Percentiles rank a stretch among this genome's conserved stretches.
These are phyloP conservation scores for Orchestia grillus DNA, from an alignment of 1,140 invertebrate species.

Conservation along the genomic window DNA sequence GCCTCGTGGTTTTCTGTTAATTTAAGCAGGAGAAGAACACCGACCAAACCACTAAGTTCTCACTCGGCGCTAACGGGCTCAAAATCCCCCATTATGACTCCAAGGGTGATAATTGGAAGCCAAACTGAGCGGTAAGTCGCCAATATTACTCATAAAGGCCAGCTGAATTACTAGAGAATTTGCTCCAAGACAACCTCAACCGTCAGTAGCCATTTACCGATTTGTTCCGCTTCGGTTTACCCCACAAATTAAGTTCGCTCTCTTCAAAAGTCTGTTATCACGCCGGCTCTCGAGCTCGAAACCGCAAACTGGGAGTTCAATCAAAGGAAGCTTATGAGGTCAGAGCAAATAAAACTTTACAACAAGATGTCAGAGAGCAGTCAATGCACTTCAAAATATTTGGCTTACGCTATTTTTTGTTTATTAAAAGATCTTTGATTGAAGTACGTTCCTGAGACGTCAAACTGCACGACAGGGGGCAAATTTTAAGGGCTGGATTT, in stretches of 20 bases:
- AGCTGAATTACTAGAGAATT: not conserved
- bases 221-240: not conserved
- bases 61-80: not conserved
- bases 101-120: not conserved
- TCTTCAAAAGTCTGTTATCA: conserved; percentile 1
- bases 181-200: not conserved
- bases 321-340: not conserved
- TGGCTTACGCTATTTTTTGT: not conserved
- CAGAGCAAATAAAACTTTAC: not conserved
- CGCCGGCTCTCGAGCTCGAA: not conserved
- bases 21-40: not conserved
- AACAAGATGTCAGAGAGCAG: not conserved
- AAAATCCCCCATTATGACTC: not conserved
- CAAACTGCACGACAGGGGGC: not conserved
- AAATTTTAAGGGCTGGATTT: not conserved
- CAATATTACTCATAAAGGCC: not conserved
- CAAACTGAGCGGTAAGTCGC: not conserved
- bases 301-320: not conserved
- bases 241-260: not conserved
- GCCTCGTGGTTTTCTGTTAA: not conserved
- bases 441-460: not conserved
- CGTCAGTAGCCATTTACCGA: not conserved
- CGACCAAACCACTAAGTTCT: not conserved
- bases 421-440: not conserved
- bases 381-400: conserved; percentile 2